A percentile compares a stretch with the other conserved stretches of the same genome.
These are phyloP conservation scores for Condylostylus longicornis DNA, from an alignment of 1,140 invertebrate species.

Conservation along the genomic window DNA sequence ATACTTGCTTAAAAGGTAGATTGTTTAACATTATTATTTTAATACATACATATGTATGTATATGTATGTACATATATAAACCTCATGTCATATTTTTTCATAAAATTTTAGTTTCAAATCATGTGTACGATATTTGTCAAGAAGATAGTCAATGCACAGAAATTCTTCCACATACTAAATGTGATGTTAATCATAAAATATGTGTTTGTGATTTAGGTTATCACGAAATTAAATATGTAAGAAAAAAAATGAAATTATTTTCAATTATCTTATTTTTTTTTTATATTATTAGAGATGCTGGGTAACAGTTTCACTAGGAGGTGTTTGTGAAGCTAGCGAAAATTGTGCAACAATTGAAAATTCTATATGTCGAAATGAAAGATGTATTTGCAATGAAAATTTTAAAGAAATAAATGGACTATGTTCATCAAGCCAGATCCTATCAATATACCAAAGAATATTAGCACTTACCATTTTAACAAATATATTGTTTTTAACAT, in stretches of 20 bases:
- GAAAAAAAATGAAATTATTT: neutral
- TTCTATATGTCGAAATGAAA: neutral
- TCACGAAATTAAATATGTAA: neutral
- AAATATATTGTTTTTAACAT: neutral
- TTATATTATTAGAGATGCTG: neutral
- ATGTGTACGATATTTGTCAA: neutral
- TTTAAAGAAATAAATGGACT: neutral
- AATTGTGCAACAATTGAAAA: neutral
- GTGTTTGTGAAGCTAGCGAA: neutral
- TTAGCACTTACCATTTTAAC: neutral
- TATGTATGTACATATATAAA: neutral
- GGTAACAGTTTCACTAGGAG: neutral
- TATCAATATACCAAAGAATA: neutral
- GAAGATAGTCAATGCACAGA: conserved; percentile 1
- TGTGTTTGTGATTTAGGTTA: neutral
- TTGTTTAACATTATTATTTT: neutral
- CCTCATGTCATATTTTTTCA: neutral
- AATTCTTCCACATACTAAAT: neutral
- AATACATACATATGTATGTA: too few relatives aligned
- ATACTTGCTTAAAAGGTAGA: neutral
- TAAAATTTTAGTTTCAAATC: neutral
- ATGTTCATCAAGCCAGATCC: neutral
- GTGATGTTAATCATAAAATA: neutral
- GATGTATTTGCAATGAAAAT: neutral
- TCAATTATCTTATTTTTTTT: neutral